Evolutionary conservation across 1,140 invertebrate species (phyloP).

Genomic region (Neodiprion fabricii): DNA sequence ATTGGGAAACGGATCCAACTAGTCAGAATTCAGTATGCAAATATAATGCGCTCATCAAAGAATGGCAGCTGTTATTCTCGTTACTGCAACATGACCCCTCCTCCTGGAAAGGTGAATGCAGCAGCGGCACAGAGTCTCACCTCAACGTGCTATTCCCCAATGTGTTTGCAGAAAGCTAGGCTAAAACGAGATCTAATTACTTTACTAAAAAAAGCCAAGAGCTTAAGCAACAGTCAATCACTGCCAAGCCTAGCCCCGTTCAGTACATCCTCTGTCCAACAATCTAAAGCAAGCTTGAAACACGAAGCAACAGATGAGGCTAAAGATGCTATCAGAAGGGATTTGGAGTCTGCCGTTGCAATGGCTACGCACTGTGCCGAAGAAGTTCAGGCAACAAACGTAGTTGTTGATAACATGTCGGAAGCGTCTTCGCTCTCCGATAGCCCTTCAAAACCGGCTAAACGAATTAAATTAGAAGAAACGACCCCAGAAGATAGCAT

Average conservation of each 20-base stretch:
- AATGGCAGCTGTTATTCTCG: slow-evolving; percentile 74
- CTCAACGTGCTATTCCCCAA: slow-evolving; percentile 77
- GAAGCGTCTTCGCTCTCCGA: slow-evolving; percentile 16
- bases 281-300: neutral
- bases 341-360: slow-evolving; percentile 66
- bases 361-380: slow-evolving; percentile 63
- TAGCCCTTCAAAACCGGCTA: slow-evolving; percentile 29
- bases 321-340: slow-evolving; percentile 66
- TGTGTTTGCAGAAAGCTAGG: slow-evolving; percentile 74
- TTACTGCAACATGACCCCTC: slow-evolving; percentile 69
- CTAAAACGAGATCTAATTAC: slow-evolving; percentile 72
- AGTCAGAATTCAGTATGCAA: slow-evolving; percentile 69
- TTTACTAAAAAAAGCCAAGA: slow-evolving; percentile 70
- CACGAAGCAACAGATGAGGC: slow-evolving; percentile 40
- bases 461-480: slow-evolving; percentile 49
- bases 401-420: slow-evolving; percentile 43
- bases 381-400: slow-evolving; percentile 56
- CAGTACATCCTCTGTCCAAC: neutral
- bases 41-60: slow-evolving; percentile 69
- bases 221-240: slow-evolving; percentile 50
- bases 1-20: slow-evolving; percentile 71
- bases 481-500: neutral
- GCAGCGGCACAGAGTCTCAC: slow-evolving; percentile 63
- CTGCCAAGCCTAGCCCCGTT: slow-evolving; percentile 18
- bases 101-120: slow-evolving; percentile 45